Evolutionary conservation across 2,113 vertebrate species (phyloP), one percentile per base, ranked within the genome.

Genomic region (Etheostoma cragini): DNA sequence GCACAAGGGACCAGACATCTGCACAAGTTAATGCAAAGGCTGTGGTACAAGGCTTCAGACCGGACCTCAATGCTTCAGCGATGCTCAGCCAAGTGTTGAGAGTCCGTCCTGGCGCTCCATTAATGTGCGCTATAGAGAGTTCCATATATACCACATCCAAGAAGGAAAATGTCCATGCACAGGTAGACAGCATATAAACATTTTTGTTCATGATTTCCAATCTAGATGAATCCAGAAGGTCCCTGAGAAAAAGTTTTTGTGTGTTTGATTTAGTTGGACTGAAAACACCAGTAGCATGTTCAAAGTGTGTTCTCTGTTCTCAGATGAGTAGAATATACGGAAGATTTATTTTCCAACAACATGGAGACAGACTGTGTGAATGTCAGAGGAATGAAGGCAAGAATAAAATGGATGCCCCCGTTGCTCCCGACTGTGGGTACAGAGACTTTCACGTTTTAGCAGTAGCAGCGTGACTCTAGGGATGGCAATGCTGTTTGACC

Each of bases 231-330:
- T 53, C 11, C 65, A 53, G 26, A 35, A 30, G 8, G 3, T 14
- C 21, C 8, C 11, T 46, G 19, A 54, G 47, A 66, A 61, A 42
- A 67, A 52, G 30, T 3, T 63, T 69, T 69, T 46, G 42, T 16
- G 11, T 35, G 8, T 53, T 68, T 61, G 16, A 69, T 62, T 50
- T 78, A 50, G 35, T 16, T 62, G 35, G 33, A 73, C 17, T 42
- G 49, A 35, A 22, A 49, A 42, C 21, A 17, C n/a, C 6, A 22
- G 17, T 2, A 30, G n/a, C 19, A 52, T 1, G 6, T 26, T 58
- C 22, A 71, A 71, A 46, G 22, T 15, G 7, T 64, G 17, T 69
- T 78, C 50, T 63, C 50, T 58, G 52, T 13, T 67, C 24, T 14
- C 22, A 26, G 63, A 53, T 54, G 13, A 69, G 30, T 38, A 22